Evolutionary conservation across 2,888 invertebrate species (phyloP), one percentile per base, ranked within the genome.

Genomic region (Microdon myrmicae): DNA sequence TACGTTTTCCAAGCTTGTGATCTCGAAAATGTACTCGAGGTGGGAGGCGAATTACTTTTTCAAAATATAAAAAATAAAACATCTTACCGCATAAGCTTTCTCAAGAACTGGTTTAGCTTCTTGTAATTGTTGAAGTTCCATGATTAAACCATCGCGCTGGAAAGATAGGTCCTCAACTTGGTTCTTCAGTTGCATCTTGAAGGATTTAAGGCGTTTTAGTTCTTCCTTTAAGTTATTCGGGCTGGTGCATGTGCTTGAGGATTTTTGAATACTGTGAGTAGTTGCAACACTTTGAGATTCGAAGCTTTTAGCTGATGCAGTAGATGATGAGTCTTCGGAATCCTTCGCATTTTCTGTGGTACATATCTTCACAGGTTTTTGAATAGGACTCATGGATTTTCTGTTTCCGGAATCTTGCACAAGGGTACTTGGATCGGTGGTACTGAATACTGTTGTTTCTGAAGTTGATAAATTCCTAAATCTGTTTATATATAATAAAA

Each of bases 101-200:
- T 79, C 80, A 23, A 80, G 71, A 6, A 80, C 79, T 2, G 80
- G 80, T 34, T 77, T 77, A 22, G 79, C 80, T 66, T 80, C 80
- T 68, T 81, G 79, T 61, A 81, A 71, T 59, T 81, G 80, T 41
- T 80, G 79, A 56, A 81, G 70, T 72, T 81, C 81, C 79, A 80
- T 81, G n/a, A 80, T 74, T 31, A 81, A 71, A 49, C 78, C 74
- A 45, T 81, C 80, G 28, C 80, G 75, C 71, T 79, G 77, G 60
- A 78, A 69, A 10, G 75, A 73, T 44, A 81, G 72, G 54, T 78
- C 76, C 66, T 78, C 77, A 3, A 80, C 75, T 69, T 79, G 79
- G 61, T 81, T 80, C 35, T 74, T 77, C 3, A 81, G 68, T 9
- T 80, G 78, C 17, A 79, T 67, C 67, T 80, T 79, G 59, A 79